These are phyloP conservation scores for Tachina lurida DNA, from an alignment of 2,888 invertebrate genomes.

Conservation along the genomic window DNA sequence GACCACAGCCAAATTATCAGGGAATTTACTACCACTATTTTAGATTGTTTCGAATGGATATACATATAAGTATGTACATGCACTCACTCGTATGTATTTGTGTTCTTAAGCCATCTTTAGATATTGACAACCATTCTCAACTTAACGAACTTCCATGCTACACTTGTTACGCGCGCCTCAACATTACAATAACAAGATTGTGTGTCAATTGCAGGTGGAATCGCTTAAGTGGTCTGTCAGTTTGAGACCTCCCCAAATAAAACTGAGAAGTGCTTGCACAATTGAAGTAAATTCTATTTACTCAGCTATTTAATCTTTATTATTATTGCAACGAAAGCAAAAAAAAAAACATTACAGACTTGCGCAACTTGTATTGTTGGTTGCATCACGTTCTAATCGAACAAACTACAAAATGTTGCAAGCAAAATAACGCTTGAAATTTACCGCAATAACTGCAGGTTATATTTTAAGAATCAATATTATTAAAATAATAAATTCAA, in stretches of 20 bases:
- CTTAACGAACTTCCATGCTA: conserved; percentile 43
- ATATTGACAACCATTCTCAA: conserved; percentile 50
- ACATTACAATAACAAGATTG: conserved; percentile 69
- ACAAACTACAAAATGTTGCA: conserved; percentile 46
- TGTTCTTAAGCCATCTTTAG: conserved; percentile 26
- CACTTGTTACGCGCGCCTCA: conserved; percentile 65
- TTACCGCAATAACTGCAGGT: conserved; percentile 69
- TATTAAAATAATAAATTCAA: conserved; percentile 30
- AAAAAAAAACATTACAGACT: background rate
- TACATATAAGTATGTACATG: background rate
- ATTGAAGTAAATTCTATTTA: conserved; percentile 60
- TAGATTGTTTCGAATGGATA: conserved; percentile 29
- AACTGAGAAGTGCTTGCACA: conserved; percentile 30
- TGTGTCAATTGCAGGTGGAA: conserved; percentile 75
- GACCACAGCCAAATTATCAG: conserved; percentile 49
- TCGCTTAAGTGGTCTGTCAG: conserved; percentile 74
- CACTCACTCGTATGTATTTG: background rate
- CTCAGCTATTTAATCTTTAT: conserved; percentile 51
- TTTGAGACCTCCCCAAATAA: conserved; percentile 72
- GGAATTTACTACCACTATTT: conserved; percentile 30
- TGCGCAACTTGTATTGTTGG: conserved; percentile 41
- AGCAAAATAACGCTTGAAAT: conserved; percentile 49
- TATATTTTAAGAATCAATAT: conserved; percentile 65
- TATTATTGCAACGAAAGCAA: conserved; percentile 17
- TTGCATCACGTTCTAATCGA: conserved; percentile 46